Evolutionary conservation across 2,888 invertebrate species (phyloP).

Genomic region (Neoascia interrupta): DNA sequence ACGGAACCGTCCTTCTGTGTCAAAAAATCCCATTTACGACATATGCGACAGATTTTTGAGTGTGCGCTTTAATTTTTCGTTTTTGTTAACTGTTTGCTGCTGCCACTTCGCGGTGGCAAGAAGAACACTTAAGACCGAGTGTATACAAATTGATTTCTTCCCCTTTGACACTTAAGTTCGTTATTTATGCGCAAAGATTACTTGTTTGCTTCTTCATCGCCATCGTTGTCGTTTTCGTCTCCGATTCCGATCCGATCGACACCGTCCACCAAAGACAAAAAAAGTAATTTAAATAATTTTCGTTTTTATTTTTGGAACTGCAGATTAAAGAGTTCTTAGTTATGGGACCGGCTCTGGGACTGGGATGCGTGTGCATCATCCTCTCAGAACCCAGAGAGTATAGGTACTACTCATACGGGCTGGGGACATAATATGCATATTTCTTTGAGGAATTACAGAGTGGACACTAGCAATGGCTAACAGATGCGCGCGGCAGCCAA

Average conservation of each 20-base stretch:
- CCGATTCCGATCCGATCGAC: neutral
- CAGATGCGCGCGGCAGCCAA: constrained; percentile 11
- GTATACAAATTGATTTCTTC: constrained; percentile 69
- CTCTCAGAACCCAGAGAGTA: neutral
- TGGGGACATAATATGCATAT: constrained; percentile 27
- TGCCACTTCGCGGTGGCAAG: neutral
- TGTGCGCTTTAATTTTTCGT: constrained; percentile 24
- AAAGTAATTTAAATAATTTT: constrained; percentile 55
- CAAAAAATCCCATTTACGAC: constrained; percentile 42
- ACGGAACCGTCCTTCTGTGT: constrained; percentile 44
- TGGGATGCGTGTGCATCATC: constrained; percentile 38
- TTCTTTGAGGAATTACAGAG: constrained; percentile 36
- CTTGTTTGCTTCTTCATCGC: constrained; percentile 54
- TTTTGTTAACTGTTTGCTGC: constrained; percentile 8
- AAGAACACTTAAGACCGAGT: constrained; percentile 38
- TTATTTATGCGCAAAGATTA: constrained; percentile 67
- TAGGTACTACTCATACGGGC: neutral
- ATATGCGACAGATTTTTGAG: constrained; percentile 54
- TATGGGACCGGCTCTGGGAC: constrained; percentile 10
- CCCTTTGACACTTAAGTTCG: constrained; percentile 67
- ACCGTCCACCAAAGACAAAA: constrained; percentile 49
- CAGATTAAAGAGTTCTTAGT: constrained; percentile 47
- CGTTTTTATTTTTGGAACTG: constrained; percentile 48
- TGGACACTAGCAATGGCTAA: constrained; percentile 47
- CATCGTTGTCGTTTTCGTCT: constrained; percentile 14